Evolutionary conservation across 1,140 invertebrate genomes (phyloP).

Genomic region (Triops cancriformis): DNA sequence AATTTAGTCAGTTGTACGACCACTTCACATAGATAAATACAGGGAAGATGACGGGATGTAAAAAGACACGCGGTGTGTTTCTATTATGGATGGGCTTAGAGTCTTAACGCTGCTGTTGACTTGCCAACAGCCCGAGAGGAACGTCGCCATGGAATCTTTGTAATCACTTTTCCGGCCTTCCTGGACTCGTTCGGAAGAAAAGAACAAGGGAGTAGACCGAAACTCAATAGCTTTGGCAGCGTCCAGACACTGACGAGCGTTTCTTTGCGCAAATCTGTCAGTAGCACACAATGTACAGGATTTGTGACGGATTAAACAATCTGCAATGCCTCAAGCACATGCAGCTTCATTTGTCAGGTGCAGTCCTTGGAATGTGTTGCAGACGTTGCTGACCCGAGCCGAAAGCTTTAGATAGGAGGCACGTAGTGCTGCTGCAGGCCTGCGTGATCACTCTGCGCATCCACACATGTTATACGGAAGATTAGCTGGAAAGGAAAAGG

Average conservation of each 20-base stretch:
- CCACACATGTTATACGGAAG: not conserved
- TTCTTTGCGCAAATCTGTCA: not conserved
- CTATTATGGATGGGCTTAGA: not conserved
- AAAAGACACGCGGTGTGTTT: not conserved
- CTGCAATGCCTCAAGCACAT: not conserved
- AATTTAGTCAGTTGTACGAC: conserved; percentile 28
- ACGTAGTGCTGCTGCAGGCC: not conserved
- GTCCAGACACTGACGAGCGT: not conserved
- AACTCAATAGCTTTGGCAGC: not conserved
- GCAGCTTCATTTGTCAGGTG: conserved; percentile 3
- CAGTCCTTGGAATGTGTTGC: not conserved
- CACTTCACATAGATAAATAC: conserved; percentile 28
- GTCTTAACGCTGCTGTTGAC: not conserved
- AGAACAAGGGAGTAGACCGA: not conserved
- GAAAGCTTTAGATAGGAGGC: not conserved
- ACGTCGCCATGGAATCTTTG: conserved; percentile 1
- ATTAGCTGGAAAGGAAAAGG: not conserved
- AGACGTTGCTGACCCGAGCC: not conserved
- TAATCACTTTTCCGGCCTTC: not conserved
- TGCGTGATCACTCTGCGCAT: not conserved
- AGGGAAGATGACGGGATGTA: not conserved
- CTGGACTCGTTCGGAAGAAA: not conserved
- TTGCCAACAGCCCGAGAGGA: not conserved
- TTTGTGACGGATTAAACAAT: not conserved
- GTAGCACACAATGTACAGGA: not conserved